phyloP scores from a whole-genome alignment of 1,140 invertebrate species.

The silkworm (Bombyx mori) region ASM3026992v2 NC_085116.1:10328501-10329000 shows the following conservation, averaged over 20 bases:
- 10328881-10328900: constrained; percentile 45
- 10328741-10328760: constrained; percentile 84
- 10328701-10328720: constrained; percentile 57
- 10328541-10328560: too few relatives aligned
- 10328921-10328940: constrained; percentile 55
- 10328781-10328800: constrained; percentile 80
- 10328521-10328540: too few relatives aligned
- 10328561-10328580: too few relatives aligned
- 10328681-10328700: constrained; percentile 29
- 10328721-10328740: constrained; percentile 76
- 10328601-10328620: constrained; percentile 15
- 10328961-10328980: constrained; percentile 59
- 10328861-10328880: constrained; percentile 42
- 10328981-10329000: constrained; percentile 62
- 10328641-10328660: constrained; percentile 44
- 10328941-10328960: constrained; percentile 59
- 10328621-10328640: constrained; percentile 40
- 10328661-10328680: constrained; percentile 19
- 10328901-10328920: constrained; percentile 29
- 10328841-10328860: constrained; percentile 36
- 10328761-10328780: constrained; percentile 79
- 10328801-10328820: constrained; percentile 73
- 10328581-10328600: too few relatives aligned
- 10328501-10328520: too few relatives aligned
- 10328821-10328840: constrained; percentile 65